Evolutionary conservation across 2,113 vertebrate genomes (phyloP), one percentile per base, ranked within the genome.

Genomic region (Trachemys scripta): DNA sequence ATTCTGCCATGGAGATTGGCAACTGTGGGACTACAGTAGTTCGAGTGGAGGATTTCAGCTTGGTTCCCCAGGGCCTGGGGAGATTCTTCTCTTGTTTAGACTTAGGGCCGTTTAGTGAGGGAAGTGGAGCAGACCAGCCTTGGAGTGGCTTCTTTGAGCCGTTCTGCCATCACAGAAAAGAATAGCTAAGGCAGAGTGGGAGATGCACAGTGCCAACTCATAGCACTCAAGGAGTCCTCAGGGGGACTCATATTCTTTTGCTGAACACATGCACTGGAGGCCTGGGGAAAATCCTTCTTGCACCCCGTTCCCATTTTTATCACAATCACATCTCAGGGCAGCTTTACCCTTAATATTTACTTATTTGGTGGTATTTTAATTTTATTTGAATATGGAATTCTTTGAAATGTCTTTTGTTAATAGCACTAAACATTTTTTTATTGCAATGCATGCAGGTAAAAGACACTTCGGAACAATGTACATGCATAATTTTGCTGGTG

Each of bases 141-240:
- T 3, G 2, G 29, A 78, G 42, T 29, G 24, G 75, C 47, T 47
- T 47, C 42, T 47, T 78, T 13, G 42, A 78, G 75, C 38, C 25
- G 3, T 47, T 78, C 25, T 47, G 45, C 42, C n/a, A 38, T 38
- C 65, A 72, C 65, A 72, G 65, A 72, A 72, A 19, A 78, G 25
- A 27, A 47, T 78, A 27, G 42, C 25, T 47, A 47, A 80, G 8
- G 65, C n/a, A 22, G 29, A 19, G 20, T 27, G 22, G 49, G 22
- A 0, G 47, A 47, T 4, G 72, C 38, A 4, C 1, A 6, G 20
- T 24, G 16, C 19, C 49, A 78, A 35, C 1, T 57, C 10, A 8
- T 3, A 9, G 11, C 0, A 83, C 31, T 5, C 1, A 7, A 17
- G 4, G 35, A 72, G 7, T 38, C n/a, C 35, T 72, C 17, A 10